phyloP scores from a whole-genome alignment of 2,797 vertebrate genomes.

The Spinus olivaceus region DNA sequence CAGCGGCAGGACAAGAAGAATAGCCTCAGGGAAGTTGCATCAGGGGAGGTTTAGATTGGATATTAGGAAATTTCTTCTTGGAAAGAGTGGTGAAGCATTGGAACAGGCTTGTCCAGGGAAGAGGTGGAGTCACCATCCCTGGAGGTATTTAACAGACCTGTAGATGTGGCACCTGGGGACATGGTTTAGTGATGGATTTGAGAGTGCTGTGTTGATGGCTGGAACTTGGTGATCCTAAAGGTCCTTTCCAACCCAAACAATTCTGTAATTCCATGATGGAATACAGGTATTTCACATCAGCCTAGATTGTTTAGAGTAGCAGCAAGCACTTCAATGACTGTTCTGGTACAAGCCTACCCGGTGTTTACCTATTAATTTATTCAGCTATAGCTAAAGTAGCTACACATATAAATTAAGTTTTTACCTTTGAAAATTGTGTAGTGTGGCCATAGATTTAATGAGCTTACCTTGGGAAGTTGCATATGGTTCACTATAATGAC shows the following conservation, averaged over 20 bases:
- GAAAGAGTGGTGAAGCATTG: background rate
- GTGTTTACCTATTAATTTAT: background rate
- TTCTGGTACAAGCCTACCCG: background rate
- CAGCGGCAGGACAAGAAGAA: background rate
- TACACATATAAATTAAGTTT: background rate
- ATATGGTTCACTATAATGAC: slow-evolving; percentile 92
- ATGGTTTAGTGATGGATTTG: background rate
- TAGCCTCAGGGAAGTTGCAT: background rate
- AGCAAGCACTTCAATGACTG: background rate
- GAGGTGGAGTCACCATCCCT: background rate
- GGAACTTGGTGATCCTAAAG: background rate
- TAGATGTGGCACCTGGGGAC: background rate
- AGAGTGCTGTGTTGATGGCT: background rate
- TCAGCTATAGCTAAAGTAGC: background rate
- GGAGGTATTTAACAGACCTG: background rate
- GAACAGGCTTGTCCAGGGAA: background rate
- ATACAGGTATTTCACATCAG: background rate
- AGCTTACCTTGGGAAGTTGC: slow-evolving; percentile 92
- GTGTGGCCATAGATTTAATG: background rate
- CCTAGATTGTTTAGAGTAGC: background rate
- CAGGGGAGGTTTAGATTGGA: background rate
- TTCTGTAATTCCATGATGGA: background rate
- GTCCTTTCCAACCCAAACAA: background rate
- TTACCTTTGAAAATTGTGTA: background rate
- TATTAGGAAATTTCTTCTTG: background rate